These are phyloP conservation scores for Myiothlypis coronata DNA, from an alignment of 2,797 vertebrate genomes.

Conservation along the genomic window DNA sequence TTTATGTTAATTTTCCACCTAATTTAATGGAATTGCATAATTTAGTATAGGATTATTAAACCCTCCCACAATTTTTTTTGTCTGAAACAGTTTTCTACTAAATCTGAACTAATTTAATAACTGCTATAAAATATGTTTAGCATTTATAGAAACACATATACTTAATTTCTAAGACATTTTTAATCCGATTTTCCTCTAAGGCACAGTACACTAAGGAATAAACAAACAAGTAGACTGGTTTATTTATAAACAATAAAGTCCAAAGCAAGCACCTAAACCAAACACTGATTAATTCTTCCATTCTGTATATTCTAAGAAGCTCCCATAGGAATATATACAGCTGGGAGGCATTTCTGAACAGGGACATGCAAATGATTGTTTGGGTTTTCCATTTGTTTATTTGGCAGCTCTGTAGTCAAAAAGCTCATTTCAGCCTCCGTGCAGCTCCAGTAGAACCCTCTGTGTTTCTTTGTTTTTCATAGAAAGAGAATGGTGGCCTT, in stretches of 20 bases:
- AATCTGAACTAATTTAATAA: not conserved
- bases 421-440: not conserved
- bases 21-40: not conserved
- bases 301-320: not conserved
- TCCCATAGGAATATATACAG: not conserved
- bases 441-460: not conserved
- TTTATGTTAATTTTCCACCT: not conserved
- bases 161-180: not conserved
- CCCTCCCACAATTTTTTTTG: not conserved
- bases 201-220: not conserved
- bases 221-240: not conserved
- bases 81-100: not conserved
- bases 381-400: not conserved
- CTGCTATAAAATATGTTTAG: not conserved
- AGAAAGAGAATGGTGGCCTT: not conserved
- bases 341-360: not conserved
- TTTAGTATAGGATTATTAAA: not conserved
- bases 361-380: not conserved
- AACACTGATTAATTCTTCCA: not conserved
- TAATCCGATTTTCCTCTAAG: not conserved
- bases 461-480: not conserved
- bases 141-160: not conserved
- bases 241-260: not conserved
- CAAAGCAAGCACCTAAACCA: not conserved
- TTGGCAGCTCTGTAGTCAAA: not conserved